These are phyloP conservation scores for Caenorhabditis sp. DNA, from an alignment of 2,888 invertebrate genomes.

Conservation along the genomic window DNA sequence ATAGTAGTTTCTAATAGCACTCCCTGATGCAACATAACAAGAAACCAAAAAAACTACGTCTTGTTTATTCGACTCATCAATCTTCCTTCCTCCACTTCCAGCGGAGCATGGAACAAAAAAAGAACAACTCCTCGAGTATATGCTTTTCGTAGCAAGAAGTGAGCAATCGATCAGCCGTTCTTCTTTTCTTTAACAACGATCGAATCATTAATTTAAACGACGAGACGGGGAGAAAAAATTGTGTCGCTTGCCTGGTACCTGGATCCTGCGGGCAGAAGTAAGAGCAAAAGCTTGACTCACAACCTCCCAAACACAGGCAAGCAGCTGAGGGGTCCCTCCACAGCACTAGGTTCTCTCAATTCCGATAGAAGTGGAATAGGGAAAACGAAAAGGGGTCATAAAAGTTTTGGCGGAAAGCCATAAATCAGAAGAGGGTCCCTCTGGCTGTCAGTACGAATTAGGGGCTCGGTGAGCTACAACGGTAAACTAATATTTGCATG, in stretches of 20 bases:
- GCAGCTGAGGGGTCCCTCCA: conserved; percentile 32
- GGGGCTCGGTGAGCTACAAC: conserved; percentile 35
- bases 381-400: conserved; percentile 45
- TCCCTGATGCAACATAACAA: conserved; percentile 26
- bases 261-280: conserved; percentile 13
- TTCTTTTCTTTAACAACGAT: conserved; percentile 59
- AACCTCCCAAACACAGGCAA: conserved; percentile 26
- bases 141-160: conserved; percentile 17
- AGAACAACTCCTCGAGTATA: conserved; percentile 40
- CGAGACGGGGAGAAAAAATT: conserved; percentile 49
- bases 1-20: neutral
- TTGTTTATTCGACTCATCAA: conserved; percentile 59
- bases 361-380: conserved; percentile 36
- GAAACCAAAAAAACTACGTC: conserved; percentile 31
- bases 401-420: conserved; percentile 56
- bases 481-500: conserved; percentile 50
- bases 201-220: conserved; percentile 61
- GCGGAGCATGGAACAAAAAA: conserved; percentile 17
- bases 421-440: conserved; percentile 43
- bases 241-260: conserved; percentile 22
- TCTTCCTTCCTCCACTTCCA: conserved; percentile 57
- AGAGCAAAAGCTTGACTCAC: conserved; percentile 51
- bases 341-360: conserved; percentile 33
- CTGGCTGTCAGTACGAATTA: conserved; percentile 60
- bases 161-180: conserved; percentile 60